Conservation (phyloP, 2,113 vertebrate species). For the Hydrolagus affinis region DNA sequence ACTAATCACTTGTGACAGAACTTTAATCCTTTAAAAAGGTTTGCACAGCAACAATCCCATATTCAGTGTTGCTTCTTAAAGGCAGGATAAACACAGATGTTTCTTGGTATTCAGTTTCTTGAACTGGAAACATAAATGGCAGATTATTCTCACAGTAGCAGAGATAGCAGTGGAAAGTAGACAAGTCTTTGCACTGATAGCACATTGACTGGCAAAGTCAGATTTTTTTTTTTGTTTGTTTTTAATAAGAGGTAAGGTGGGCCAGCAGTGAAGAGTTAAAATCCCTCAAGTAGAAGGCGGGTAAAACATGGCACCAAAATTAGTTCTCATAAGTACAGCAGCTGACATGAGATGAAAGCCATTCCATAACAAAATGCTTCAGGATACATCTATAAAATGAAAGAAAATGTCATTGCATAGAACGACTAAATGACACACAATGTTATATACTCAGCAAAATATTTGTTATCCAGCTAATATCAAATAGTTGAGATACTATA, state of each 20-base stretch:
- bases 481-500: neutral
- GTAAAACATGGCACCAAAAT: constrained; percentile 31
- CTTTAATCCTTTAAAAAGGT: constrained; percentile 31
- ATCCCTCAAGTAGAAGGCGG: constrained; percentile 31
- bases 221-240: constrained; percentile 27
- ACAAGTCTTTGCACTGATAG: constrained; percentile 29
- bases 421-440: neutral
- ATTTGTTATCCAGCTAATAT: neutral
- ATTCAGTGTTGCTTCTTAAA: constrained; percentile 29
- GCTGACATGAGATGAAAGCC: constrained; percentile 31
- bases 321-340: constrained; percentile 32
- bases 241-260: constrained; percentile 31
- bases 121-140: constrained; percentile 31
- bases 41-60: constrained; percentile 22
- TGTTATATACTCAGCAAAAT: neutral
- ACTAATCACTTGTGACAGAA: constrained; percentile 30
- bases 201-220: constrained; percentile 26
- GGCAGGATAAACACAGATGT: constrained; percentile 23
- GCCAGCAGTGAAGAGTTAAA: constrained; percentile 30
- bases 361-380: constrained; percentile 31
- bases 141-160: constrained; percentile 32
- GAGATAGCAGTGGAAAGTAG: constrained; percentile 31
- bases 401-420: neutral
- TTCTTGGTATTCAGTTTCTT: constrained; percentile 30
- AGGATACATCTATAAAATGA: constrained; percentile 16